Evolutionary conservation across 2,797 vertebrate species (phyloP), one percentile per base, ranked within the genome.

Genomic region (Phrynocephalus forsythii): DNA sequence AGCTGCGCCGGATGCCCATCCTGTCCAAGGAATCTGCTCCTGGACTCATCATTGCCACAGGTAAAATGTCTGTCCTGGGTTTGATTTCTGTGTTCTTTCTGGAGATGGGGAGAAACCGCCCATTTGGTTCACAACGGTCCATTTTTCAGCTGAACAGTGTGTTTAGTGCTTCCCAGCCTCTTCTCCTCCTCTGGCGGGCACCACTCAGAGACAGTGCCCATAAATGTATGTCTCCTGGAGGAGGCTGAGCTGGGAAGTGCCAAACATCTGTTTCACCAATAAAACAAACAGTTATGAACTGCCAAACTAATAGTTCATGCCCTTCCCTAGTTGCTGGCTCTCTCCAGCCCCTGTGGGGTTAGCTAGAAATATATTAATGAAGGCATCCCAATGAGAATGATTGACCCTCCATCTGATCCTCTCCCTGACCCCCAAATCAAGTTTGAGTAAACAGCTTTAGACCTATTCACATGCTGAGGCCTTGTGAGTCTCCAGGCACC

Each of bases 1-100:
- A 99, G 96, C 97, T 98, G 73, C 97, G 98, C 18, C 97, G 98
- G 91, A 98, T 98, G 97, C 98, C 99, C 90, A 98, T 99, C 87
- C 94, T 99, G 68, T 98, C 98, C 94, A 99, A 99, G 96, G 98
- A 99, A 93, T 99, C 99, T 0, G 98, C 99, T 0, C 99, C 99
- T 0, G 99, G 99, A 56, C 96, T 99, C 92, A 98, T 99, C 93
- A 97, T 99, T 68, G 99, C 99, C 89, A 99, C 98, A 1, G 99
- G 99, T 99, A 94, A 82, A 80, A 0, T 56, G 33, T 15, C 5
- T 8, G 4, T 44, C 11, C 28, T 77, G 24, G 44, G 22, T 77
- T 78, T 44, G 33, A 5, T 33, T 52, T 13, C 3, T 44, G 38
- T 44, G 38, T 44, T 44, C 38, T 1, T 44, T 44, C 38, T 44